Conservation (phyloP, 2,113 vertebrate genomes). For the Oceanites oceanicus region DNA sequence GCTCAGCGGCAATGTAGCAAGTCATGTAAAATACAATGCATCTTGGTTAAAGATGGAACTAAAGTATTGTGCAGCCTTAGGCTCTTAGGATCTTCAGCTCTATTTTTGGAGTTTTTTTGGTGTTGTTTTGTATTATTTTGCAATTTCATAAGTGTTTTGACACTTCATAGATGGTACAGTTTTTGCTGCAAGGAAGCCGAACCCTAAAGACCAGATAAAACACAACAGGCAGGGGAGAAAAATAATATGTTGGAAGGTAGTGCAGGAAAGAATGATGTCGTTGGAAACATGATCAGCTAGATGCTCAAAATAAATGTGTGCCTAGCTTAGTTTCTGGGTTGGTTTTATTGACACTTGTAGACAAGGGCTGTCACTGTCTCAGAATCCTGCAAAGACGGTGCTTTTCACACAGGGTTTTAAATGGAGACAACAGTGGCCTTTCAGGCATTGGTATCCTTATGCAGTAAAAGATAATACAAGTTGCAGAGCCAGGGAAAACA, state of each 20-base stretch:
- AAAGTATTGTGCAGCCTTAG: not conserved
- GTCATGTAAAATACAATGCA: not conserved
- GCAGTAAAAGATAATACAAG: not conserved
- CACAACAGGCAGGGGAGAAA: not conserved
- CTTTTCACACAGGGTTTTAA: not conserved
- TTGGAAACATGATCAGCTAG: not conserved
- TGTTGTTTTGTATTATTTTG: not conserved
- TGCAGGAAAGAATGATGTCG: not conserved
- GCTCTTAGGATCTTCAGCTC: not conserved
- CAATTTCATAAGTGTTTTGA: not conserved
- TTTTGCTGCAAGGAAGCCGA: not conserved
- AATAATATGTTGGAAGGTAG: not conserved
- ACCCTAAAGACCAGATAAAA: not conserved
- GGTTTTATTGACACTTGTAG: not conserved
- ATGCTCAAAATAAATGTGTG: not conserved
- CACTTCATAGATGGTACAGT: not conserved
- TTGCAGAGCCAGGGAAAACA: not conserved
- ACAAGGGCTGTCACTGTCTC: not conserved
- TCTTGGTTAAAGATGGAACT: not conserved
- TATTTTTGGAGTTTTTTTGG: fast-evolving
- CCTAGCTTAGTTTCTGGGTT: not conserved
- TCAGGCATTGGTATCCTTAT: not conserved
- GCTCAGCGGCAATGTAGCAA: not conserved
- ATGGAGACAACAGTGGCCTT: not conserved
- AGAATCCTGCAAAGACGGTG: not conserved